Conservation (phyloP, 2,888 invertebrate species). For the Nomada ruficornis region DNA sequence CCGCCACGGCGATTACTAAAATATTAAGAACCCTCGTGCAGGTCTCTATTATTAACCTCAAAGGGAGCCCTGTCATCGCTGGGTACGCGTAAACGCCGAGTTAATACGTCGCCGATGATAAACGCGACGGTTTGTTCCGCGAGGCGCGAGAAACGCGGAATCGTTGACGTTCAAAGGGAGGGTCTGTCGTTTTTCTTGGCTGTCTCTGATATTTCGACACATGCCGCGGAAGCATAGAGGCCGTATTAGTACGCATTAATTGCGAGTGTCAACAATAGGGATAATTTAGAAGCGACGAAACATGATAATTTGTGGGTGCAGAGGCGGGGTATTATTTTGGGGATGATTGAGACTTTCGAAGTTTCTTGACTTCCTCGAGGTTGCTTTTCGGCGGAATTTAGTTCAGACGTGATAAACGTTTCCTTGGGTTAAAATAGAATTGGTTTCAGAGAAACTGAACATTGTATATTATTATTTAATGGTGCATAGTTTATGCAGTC, state of each 20-base stretch:
- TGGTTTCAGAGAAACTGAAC: not conserved
- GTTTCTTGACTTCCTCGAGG: not conserved
- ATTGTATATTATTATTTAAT: no score
- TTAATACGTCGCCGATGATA: slow-evolving; percentile 80
- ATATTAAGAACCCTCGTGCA: slow-evolving; percentile 76
- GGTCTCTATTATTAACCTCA: slow-evolving; percentile 77
- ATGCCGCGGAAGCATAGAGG: slow-evolving; percentile 17
- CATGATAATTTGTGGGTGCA: not conserved
- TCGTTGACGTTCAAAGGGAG: slow-evolving; percentile 50
- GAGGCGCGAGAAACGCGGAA: slow-evolving; percentile 31
- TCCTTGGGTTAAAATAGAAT: not conserved
- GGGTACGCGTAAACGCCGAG: slow-evolving; percentile 75
- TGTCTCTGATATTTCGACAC: slow-evolving; percentile 22
- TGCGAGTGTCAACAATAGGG: slow-evolving; percentile 1
- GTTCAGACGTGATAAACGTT: not conserved
- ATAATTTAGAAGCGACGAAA: not conserved
- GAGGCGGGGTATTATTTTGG: not conserved
- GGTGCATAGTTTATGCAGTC: no score
- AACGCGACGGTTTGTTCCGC: slow-evolving; percentile 74
- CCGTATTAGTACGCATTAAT: slow-evolving; percentile 45
- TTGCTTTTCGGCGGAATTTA: not conserved
- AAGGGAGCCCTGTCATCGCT: slow-evolving; percentile 74
- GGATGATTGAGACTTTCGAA: not conserved
- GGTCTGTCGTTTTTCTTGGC: slow-evolving; percentile 4
- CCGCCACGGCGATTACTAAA: slow-evolving; percentile 61